These are phyloP conservation scores for Leptinotarsa lineolata DNA, from an alignment of 1,140 invertebrate genomes.

Conservation along the genomic window DNA sequence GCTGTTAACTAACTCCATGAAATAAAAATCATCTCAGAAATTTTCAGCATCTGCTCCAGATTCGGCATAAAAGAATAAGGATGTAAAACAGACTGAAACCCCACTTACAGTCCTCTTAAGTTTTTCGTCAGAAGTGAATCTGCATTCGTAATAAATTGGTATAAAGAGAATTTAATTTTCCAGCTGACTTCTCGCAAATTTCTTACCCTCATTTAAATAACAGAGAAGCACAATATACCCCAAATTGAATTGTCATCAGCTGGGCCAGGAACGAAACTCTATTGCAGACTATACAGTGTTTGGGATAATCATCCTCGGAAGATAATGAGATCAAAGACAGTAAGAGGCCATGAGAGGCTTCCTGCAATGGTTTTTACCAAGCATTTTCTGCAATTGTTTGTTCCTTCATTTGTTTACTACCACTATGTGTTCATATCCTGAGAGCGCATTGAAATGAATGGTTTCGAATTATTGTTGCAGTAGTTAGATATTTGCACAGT, in stretches of 20 bases:
- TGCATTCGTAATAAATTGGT: conserved; percentile 3
- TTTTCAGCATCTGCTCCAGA: not conserved
- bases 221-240: not conserved
- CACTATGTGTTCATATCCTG: too few species aligned
- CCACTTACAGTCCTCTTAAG: not conserved
- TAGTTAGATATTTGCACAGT: too few species aligned
- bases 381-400: too few species aligned
- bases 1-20: not conserved
- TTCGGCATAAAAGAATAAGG: not conserved
- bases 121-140: not conserved
- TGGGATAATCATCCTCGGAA: too few species aligned
- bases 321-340: too few species aligned
- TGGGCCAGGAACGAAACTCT: not conserved
- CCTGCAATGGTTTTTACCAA: too few species aligned
- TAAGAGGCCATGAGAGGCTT: too few species aligned
- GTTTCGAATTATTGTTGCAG: too few species aligned
- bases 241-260: conserved; percentile 2
- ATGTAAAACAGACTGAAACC: not conserved
- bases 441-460: too few species aligned
- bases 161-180: conserved; percentile 9
- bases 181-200: not conserved
- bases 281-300: not conserved
- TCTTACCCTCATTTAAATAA: conserved; percentile 6
- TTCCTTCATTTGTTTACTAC: too few species aligned
- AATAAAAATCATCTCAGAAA: not conserved